Base-by-base conservation (phyloP, 2,888 invertebrate genomes). In the Sarcophaga caerulescens region DNA sequence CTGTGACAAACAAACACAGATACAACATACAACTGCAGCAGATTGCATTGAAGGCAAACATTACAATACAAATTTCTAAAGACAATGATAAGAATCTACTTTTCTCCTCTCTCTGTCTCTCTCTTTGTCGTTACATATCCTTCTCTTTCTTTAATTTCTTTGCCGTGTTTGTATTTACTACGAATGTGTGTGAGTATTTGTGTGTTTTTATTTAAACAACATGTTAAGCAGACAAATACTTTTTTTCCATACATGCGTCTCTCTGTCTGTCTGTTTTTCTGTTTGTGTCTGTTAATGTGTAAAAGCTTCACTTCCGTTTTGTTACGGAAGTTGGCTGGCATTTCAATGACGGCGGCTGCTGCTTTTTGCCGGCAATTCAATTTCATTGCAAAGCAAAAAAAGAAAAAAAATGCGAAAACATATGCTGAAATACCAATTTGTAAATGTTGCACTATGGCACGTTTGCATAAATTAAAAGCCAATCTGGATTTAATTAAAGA, bases 301-400 rank as follows among this genome's bases (percentile, higher is more conserved):
- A 63, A 84, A 86, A 86, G 81, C 81, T 86, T 84, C 23, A 78
- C 78, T 84, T 86, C 86, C 86, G 84, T 78, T 81, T 86, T 79
- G 84, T 86, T 69, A 84, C 84, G 86, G 86, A 86, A 84, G 86
- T 86, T 86, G 86, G 75, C 86, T 81, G 81, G 84, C 75, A 86
- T 75, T 86, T 84, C 84, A 81, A 81, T 86, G 75, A 81, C 76
- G 60, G 65, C 44, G 78, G 44, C 65, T 81, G 70, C 65, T 71
- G 78, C 47, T 69, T 74, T 79, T 79, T 81, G 85, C 86, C 66
- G 78, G 84, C 71, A 81, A 81, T 86, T 84, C 74, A 86, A 86
- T 75, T 81, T 84, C 25, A 25, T 62, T 65, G 14, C 2, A 66
- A 23, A 59, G 44, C 44, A 65, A 47, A 63, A 47, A 47, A 21